These are phyloP conservation scores for Corythornis leucogaster DNA, from an alignment of 2,797 vertebrate genomes.

Conservation along the genomic window DNA sequence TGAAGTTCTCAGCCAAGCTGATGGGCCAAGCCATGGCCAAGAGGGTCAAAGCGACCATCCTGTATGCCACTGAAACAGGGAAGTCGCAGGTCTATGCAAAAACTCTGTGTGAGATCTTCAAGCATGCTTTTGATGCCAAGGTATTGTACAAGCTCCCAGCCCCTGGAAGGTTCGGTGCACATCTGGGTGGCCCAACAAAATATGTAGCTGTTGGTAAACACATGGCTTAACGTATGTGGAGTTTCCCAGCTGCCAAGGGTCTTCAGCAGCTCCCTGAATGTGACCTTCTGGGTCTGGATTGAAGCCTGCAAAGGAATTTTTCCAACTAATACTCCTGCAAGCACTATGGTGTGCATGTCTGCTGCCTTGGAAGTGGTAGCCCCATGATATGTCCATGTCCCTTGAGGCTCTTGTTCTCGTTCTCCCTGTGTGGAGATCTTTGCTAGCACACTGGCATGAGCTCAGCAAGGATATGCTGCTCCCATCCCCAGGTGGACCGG, in stretches of 20 bases:
- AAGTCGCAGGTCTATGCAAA: slow-evolving; percentile 97
- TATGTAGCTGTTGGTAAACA: not conserved
- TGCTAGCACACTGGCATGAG: not conserved
- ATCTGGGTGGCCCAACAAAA: not conserved
- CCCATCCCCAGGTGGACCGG: not conserved
- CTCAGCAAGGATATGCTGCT: not conserved
- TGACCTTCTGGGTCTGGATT: not conserved
- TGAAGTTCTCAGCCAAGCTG: slow-evolving; percentile 98
- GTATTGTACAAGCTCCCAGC: slow-evolving; percentile 64
- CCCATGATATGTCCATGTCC: not conserved
- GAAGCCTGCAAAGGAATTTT: not conserved
- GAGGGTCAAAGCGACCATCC: slow-evolving; percentile 96
- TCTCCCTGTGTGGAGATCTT: not conserved
- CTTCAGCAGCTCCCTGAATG: not conserved
- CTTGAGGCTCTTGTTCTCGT: not conserved
- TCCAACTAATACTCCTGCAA: not conserved
- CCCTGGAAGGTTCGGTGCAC: accelerated
- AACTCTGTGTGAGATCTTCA: slow-evolving; percentile 98
- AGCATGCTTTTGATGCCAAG: slow-evolving; percentile 98
- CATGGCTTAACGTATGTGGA: accelerated
- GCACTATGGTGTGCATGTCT: accelerated
- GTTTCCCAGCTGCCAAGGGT: not conserved
- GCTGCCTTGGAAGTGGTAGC: not conserved
- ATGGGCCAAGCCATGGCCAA: slow-evolving; percentile 99
- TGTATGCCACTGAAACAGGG: slow-evolving; percentile 95